phyloP scores from a whole-genome alignment of 2,113 vertebrate species.

The Microcebus griseorufus region DNA sequence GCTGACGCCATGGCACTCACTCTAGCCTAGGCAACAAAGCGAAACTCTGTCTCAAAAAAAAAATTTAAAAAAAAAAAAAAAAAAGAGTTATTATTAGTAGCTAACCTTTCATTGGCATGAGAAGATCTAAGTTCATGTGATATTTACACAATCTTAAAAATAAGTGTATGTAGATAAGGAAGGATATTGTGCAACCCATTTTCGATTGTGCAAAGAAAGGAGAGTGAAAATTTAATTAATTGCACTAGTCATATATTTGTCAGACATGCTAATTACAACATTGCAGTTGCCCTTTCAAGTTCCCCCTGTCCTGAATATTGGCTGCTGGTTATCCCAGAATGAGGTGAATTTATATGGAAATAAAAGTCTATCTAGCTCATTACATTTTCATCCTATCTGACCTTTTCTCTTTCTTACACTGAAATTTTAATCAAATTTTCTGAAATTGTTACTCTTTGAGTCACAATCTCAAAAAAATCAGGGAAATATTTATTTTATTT shows the following conservation, averaged over 20 bases:
- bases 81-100: neutral
- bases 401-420: neutral
- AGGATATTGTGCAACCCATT: neutral
- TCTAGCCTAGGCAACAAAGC: no score
- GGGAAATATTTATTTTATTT: neutral
- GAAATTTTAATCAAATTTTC: neutral
- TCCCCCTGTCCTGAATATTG: neutral
- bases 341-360: neutral
- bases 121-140: neutral
- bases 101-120: neutral
- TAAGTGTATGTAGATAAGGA: neutral
- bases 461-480: neutral
- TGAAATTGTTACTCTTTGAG: neutral
- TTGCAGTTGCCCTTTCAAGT: neutral
- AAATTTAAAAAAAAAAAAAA: no score
- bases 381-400: neutral
- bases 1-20: no score
- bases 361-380: neutral
- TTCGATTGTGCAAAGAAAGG: neutral
- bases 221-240: neutral
- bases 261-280: neutral
- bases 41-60: no score
- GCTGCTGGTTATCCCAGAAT: neutral
- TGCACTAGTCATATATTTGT: neutral
- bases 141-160: neutral